Base-by-base conservation (phyloP, 2,797 vertebrate genomes). In the Chaetophractus vellerosus region DNA sequence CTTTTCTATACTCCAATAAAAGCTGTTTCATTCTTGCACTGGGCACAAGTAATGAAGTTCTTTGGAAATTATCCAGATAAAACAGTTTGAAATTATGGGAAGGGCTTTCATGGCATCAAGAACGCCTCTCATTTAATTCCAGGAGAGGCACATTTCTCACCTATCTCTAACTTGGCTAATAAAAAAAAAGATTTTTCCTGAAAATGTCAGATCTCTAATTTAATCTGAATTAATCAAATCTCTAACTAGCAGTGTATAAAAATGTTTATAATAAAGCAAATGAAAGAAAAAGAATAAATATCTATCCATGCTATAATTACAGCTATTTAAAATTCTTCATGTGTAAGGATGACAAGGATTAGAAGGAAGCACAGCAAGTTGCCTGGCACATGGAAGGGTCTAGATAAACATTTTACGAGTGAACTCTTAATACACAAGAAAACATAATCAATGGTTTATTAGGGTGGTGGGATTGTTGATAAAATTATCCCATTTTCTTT, bases 1-100 rank as follows among this genome's bases (percentile, higher is more conserved):
- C 71, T 21, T 87, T 41, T 61, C 31, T 80, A 21, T n/a, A 86
- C 33, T 48, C 36, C 55, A 90, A 72, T 94, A 93, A 92, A 93
- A 75, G 38, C 48, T 82, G 26, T 21, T 63, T 94, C 9, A 2
- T 69, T 88, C 61, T 88, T 88, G 38, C 24, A 72, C 55, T 38
- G 16, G 33, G 71, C 63, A 94, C 55, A 95, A 84, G 41, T 68
- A 57, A 82, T 93, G 80, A 88, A 83, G 31, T 57, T 52, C 31
- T 26, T 82, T 96, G 92, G 75, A 79, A 69, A 83, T 15, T 87
- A 91, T 96, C 90, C 92, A 83, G 48, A 38, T 87, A 45, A 94
- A 94, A 81, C 83, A 64, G 61, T 87, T 94, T 71, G 31, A 59
- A 95, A 86, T 69, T 93, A 75, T 90, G 64, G 64, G 45, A 41